phyloP scores from a whole-genome alignment of 2,797 vertebrate species.

The Coreius guichenoti region DNA sequence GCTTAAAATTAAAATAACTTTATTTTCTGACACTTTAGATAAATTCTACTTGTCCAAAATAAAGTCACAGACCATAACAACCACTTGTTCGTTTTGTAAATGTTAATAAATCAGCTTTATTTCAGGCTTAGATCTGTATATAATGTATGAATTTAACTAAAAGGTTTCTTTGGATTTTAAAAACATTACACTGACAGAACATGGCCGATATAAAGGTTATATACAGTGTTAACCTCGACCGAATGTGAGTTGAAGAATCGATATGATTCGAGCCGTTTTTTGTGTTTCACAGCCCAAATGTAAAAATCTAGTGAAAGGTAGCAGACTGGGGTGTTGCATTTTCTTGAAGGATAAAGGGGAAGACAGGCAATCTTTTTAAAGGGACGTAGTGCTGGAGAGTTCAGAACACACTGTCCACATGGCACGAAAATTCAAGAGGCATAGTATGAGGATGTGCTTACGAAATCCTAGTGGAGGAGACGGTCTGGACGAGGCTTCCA shows the following conservation, averaged over 20 bases:
- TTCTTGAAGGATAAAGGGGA: conserved; percentile 1
- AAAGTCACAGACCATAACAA: conserved; percentile 18
- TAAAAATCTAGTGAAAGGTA: conserved; percentile 18
- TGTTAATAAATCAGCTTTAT: conserved; percentile 53
- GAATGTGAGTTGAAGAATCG: not conserved
- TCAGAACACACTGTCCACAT: conserved; percentile 11
- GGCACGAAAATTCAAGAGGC: conserved; percentile 39
- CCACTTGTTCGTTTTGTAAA: conserved; percentile 17
- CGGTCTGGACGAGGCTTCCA: conserved; percentile 4
- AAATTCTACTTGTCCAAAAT: conserved; percentile 27
- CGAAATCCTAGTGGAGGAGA: conserved; percentile 33
- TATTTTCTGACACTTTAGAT: conserved; percentile 26
- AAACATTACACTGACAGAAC: conserved; percentile 49
- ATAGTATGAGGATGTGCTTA: conserved; percentile 34
- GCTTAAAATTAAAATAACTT: conserved; percentile 16
- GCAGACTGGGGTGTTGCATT: not conserved
- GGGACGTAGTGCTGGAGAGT: conserved; percentile 18
- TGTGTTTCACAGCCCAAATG: conserved; percentile 11
- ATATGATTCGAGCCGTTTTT: not conserved
- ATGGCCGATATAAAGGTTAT: conserved; percentile 17
- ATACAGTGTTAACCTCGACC: not conserved
- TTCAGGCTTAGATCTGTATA: conserved; percentile 27
- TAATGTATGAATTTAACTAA: conserved; percentile 32
- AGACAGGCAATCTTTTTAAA: conserved; percentile 48
- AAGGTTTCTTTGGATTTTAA: conserved; percentile 52